Percentiles rank a stretch among this genome's conserved stretches.
Evolutionary conservation across 2,888 invertebrate genomes (phyloP).

Genomic region (Rhamnusium bicolor): DNA sequence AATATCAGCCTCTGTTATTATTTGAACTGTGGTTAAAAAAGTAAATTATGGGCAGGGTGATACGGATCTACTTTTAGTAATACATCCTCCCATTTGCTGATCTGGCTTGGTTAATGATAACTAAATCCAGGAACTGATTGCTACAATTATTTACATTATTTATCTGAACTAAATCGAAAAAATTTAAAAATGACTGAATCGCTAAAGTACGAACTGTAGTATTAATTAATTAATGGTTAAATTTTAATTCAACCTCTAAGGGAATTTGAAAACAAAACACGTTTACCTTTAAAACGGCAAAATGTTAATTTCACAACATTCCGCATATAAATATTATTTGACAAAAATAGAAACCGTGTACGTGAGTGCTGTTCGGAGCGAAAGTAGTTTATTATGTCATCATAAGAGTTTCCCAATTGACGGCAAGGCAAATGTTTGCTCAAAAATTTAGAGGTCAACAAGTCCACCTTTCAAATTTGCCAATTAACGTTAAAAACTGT

Average conservation of each 20-base stretch:
- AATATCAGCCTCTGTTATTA: too few relatives aligned
- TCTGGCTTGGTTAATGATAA: too few relatives aligned
- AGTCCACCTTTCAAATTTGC: constrained; percentile 25
- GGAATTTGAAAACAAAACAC: background rate
- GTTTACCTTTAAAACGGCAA: background rate
- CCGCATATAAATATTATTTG: background rate
- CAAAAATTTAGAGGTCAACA: constrained; percentile 25
- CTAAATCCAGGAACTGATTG: too few relatives aligned
- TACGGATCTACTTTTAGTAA: too few relatives aligned
- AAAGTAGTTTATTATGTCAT: constrained; percentile 32
- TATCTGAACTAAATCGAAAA: too few relatives aligned
- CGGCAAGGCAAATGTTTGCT: constrained; percentile 23
- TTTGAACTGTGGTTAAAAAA: too few relatives aligned
- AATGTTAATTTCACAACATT: background rate
- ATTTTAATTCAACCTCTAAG: background rate
- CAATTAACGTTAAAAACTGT: constrained; percentile 22
- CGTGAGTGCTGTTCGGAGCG: constrained; percentile 20
- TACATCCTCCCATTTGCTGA: too few relatives aligned
- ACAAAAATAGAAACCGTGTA: constrained; percentile 24
- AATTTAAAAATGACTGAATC: too few relatives aligned
- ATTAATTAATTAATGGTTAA: background rate
- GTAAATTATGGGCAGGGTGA: too few relatives aligned
- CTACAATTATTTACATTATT: too few relatives aligned
- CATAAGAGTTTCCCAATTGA: constrained; percentile 12
- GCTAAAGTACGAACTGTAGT: too few relatives aligned